These are phyloP conservation scores for Deroptyus accipitrinus DNA, from an alignment of 2,113 vertebrate genomes.

Conservation along the genomic window DNA sequence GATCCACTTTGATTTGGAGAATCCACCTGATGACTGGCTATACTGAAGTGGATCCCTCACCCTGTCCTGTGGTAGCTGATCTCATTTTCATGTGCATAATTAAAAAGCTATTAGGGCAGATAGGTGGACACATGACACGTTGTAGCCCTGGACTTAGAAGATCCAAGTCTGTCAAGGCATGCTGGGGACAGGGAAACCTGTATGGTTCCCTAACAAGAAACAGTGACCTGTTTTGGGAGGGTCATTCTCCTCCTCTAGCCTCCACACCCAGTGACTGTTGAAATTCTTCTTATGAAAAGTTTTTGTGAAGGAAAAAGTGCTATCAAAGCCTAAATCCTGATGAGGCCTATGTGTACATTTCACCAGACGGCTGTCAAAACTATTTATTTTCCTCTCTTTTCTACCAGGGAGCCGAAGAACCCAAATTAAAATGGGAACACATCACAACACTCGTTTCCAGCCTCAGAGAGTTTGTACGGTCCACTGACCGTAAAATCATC, in stretches of 20 bases:
- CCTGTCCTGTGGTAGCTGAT: background rate
- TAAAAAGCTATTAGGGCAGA: background rate
- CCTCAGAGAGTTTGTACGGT: constrained; percentile 90
- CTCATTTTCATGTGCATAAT: background rate
- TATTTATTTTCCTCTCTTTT: background rate
- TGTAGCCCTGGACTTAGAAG: background rate
- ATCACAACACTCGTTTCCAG: constrained; percentile 89
- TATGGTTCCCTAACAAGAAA: background rate
- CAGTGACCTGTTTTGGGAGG: background rate
- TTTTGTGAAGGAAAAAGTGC: background rate
- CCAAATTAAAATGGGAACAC: constrained; percentile 88
- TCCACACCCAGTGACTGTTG: background rate
- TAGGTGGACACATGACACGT: background rate
- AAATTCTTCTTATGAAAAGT: background rate
- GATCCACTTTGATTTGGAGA: background rate
- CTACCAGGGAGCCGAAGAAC: constrained; percentile 86
- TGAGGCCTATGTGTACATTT: background rate
- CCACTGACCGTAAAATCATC: constrained; percentile 94
- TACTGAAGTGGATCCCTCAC: background rate
- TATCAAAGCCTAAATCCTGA: background rate
- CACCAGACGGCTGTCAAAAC: background rate
- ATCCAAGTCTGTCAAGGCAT: background rate
- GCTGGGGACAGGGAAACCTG: background rate
- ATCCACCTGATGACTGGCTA: background rate
- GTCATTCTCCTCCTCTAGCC: background rate